These are phyloP conservation scores for Xenentodon cancila DNA, from an alignment of 2,797 vertebrate genomes.

Conservation along the genomic window DNA sequence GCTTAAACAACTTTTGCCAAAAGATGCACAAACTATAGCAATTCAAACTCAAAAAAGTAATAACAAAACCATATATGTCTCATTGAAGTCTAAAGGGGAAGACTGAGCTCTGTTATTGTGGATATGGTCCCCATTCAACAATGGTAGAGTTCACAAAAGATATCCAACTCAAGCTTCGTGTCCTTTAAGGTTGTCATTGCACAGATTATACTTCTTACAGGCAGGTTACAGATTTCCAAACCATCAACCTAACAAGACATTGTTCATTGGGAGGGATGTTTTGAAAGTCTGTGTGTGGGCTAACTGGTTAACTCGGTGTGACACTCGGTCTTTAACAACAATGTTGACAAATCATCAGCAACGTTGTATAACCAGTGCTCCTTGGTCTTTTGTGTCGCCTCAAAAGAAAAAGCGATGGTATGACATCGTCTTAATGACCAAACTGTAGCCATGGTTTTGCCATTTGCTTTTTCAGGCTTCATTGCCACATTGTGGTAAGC, in stretches of 20 bases:
- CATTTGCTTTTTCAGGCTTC: slow-evolving; percentile 55
- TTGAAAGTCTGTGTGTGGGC: slow-evolving; percentile 67
- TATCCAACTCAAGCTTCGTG: too few relatives aligned
- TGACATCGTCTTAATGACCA: slow-evolving; percentile 50
- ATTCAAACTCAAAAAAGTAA: too few relatives aligned
- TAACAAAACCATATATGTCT: too few relatives aligned
- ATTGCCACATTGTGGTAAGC: slow-evolving; percentile 50
- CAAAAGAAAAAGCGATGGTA: slow-evolving; percentile 29
- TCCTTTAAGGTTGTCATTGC: too few relatives aligned
- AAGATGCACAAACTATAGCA: too few relatives aligned
- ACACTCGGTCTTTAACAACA: slow-evolving; percentile 36
- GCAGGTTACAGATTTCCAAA: slow-evolving; percentile 77
- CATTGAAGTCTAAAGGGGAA: too few relatives aligned
- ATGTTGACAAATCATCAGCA: slow-evolving; percentile 58
- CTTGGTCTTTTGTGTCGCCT: slow-evolving; percentile 52
- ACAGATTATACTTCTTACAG: slow-evolving; percentile 32
- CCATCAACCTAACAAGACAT: slow-evolving; percentile 64
- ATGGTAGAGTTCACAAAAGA: too few relatives aligned
- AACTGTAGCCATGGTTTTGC: slow-evolving; percentile 47
- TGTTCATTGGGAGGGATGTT: slow-evolving; percentile 49
- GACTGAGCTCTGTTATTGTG: too few relatives aligned
- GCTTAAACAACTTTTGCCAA: too few relatives aligned
- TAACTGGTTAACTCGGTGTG: slow-evolving; percentile 41
- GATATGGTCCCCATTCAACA: too few relatives aligned
- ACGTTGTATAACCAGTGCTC: slow-evolving; percentile 42